These are phyloP conservation scores for Arctia plantaginis DNA, from an alignment of 2,888 invertebrate species.

Conservation along the genomic window DNA sequence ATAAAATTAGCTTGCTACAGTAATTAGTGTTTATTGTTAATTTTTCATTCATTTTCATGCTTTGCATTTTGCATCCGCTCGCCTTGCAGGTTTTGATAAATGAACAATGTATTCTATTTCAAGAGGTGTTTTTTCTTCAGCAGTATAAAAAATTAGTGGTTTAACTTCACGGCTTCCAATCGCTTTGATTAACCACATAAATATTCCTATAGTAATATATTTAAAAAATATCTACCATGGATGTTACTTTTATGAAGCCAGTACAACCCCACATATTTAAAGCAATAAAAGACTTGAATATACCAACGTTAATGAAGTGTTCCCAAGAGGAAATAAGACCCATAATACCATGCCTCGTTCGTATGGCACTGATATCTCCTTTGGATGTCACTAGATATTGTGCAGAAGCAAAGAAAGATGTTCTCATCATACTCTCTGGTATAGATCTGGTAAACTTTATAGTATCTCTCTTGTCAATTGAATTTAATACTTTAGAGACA, in stretches of 20 bases:
- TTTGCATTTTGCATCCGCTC: too few species aligned
- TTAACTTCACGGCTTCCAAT: neutral
- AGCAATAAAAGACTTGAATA: conserved; percentile 94
- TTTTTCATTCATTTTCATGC: too few species aligned
- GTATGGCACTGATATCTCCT: conserved; percentile 96
- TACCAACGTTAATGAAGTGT: conserved; percentile 90
- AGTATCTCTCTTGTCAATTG: conserved; percentile 96
- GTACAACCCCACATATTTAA: conserved; percentile 91
- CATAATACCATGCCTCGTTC: conserved; percentile 95
- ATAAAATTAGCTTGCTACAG: too few species aligned
- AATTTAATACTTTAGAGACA: conserved; percentile 96
- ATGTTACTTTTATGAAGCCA: conserved; percentile 79
- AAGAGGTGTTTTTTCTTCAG: neutral
- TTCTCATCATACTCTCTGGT: conserved; percentile 95
- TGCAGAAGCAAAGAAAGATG: conserved; percentile 93
- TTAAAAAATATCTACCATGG: conserved; percentile 56
- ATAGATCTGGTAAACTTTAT: conserved; percentile 98
- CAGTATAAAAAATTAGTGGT: neutral
- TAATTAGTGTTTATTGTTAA: too few species aligned
- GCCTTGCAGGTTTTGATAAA: neutral
- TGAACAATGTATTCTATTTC: neutral
- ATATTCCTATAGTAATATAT: neutral
- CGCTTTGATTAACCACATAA: neutral
- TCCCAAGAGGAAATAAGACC: conserved; percentile 94
- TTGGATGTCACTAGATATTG: conserved; percentile 94